Conservation (phyloP, 2,888 invertebrate genomes). For the Ametastegia equiseti region DNA sequence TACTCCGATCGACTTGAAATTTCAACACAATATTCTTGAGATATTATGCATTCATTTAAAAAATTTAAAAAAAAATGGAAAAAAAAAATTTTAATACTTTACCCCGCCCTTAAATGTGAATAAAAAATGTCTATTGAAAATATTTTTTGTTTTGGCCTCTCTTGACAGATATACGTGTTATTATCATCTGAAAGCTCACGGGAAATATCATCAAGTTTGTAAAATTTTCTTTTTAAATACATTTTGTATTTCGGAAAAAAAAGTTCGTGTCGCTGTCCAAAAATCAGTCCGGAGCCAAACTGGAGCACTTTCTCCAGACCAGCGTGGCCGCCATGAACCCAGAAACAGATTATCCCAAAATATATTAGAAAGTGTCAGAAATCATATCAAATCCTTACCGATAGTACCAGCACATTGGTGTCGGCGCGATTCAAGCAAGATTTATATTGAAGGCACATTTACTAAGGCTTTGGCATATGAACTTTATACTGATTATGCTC, state of each 20-base stretch:
- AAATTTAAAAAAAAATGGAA: too few relatives aligned
- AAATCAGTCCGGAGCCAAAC: not conserved
- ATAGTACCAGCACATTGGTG: constrained; percentile 51
- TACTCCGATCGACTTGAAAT: too few relatives aligned
- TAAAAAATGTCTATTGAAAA: not conserved
- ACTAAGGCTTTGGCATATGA: constrained; percentile 19
- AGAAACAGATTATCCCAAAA: constrained; percentile 33
- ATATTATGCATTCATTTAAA: too few relatives aligned
- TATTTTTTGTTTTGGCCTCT: not conserved
- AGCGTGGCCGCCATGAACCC: constrained; percentile 21
- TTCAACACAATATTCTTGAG: too few relatives aligned
- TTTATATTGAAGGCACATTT: constrained; percentile 44
- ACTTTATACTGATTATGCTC: constrained; percentile 13
- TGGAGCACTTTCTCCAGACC: constrained; percentile 39
- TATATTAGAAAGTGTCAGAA: not conserved
- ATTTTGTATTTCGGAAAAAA: constrained; percentile 21
- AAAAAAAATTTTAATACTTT: too few relatives aligned
- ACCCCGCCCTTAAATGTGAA: too few relatives aligned
- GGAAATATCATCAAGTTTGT: not conserved
- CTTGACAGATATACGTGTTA: not conserved
- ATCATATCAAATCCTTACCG: constrained; percentile 38
- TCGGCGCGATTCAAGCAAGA: constrained; percentile 46
- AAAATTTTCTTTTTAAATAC: constrained; percentile 25
- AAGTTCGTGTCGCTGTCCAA: not conserved
- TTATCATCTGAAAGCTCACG: not conserved